phyloP scores from a whole-genome alignment of 2,888 invertebrate genomes.

The Boloria euphrosyne region DNA sequence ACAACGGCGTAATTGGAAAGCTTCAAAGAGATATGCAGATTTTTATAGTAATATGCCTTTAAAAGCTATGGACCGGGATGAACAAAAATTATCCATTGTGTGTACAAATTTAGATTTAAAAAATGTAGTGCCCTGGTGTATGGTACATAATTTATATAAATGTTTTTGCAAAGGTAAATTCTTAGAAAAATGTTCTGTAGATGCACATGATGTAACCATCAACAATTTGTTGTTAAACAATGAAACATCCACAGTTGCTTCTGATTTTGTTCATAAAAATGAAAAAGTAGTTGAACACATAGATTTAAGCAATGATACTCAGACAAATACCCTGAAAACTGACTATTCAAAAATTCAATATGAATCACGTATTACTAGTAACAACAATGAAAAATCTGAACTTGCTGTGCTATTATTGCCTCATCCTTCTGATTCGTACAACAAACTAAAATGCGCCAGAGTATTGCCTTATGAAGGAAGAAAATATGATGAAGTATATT shows the following conservation, averaged over 20 bases:
- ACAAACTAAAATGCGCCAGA: conserved; percentile 52
- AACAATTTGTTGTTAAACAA: too few species aligned
- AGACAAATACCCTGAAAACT: conserved; percentile 1
- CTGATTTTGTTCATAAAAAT: conserved; percentile 4
- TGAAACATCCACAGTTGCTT: not conserved
- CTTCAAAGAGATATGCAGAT: conserved; percentile 84
- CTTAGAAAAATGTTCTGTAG: conserved; percentile 42
- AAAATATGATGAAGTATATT: conserved; percentile 57
- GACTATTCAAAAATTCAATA: not conserved
- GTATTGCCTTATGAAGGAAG: conserved; percentile 53
- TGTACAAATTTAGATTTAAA: conserved; percentile 56
- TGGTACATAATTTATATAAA: conserved; percentile 85
- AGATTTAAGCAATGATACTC: not conserved
- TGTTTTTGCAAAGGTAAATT: conserved; percentile 84
- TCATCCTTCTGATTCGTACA: conserved; percentile 1
- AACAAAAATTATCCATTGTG: conserved; percentile 51
- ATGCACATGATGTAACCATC: not conserved
- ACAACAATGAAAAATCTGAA: not conserved
- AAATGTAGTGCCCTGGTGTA: conserved; percentile 84
- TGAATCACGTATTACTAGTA: not conserved
- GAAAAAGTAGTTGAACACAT: not conserved
- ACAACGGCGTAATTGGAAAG: conserved; percentile 81
- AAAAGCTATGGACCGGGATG: conserved; percentile 49
- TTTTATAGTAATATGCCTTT: conserved; percentile 63
- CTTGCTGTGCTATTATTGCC: not conserved